Percentiles rank a stretch among this genome's conserved stretches.
Evolutionary conservation across 2,113 vertebrate species (phyloP).

Genomic region (Albula glossodonta): DNA sequence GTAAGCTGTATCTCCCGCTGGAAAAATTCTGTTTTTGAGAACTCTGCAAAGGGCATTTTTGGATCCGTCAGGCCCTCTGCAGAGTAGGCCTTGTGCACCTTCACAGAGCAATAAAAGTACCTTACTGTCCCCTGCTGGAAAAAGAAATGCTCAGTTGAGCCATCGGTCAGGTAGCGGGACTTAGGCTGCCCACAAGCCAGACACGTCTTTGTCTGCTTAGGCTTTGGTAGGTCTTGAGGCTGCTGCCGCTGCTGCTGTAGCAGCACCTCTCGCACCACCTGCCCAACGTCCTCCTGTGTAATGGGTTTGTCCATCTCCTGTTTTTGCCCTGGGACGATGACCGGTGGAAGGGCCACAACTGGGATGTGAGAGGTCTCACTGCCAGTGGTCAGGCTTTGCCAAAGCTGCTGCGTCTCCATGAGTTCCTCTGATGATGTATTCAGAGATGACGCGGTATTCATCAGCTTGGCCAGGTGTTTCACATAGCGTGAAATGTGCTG

Average conservation of each 20-base stretch:
- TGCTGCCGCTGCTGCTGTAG: neutral
- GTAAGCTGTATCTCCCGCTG: neutral
- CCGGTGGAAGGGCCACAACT: neutral
- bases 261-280: neutral
- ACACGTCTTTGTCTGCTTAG: slow-evolving; percentile 14
- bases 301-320: neutral
- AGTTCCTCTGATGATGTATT: too few relatives aligned
- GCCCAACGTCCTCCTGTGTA: too few relatives aligned
- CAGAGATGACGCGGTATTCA: too few relatives aligned
- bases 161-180: slow-evolving; percentile 8
- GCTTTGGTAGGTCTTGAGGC: slow-evolving; percentile 11
- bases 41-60: neutral
- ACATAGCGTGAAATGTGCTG: too few relatives aligned
- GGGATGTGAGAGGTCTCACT: neutral
- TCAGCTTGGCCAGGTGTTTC: too few relatives aligned
- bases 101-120: slow-evolving; percentile 30
- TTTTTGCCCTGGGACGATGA: neutral
- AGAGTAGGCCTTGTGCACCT: slow-evolving; percentile 8
- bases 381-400: too few relatives aligned
- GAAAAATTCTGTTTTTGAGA: slow-evolving; percentile 10
- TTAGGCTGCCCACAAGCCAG: slow-evolving; percentile 33
- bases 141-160: slow-evolving; percentile 15
- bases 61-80: neutral
- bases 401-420: too few relatives aligned
- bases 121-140: slow-evolving; percentile 12